Percentiles rank a stretch among this genome's conserved stretches.
These are phyloP conservation scores for Leistus spinibarbis DNA, from an alignment of 2,888 invertebrate genomes.

Conservation along the genomic window DNA sequence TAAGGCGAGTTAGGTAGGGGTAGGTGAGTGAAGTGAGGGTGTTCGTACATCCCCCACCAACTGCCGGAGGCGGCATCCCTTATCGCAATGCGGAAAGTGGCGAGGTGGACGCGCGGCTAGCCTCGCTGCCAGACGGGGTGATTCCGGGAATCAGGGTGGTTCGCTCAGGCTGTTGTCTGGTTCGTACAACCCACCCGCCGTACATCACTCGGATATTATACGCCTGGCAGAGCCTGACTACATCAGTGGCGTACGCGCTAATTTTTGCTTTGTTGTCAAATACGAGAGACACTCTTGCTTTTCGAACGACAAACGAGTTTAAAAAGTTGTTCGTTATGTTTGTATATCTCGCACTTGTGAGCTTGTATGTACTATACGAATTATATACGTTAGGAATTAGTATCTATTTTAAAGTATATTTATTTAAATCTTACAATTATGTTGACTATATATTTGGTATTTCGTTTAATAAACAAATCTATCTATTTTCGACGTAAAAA, in stretches of 20 bases:
- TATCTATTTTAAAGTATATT: too few relatives aligned
- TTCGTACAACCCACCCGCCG: not conserved
- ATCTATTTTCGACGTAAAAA: too few relatives aligned
- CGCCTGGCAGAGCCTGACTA: not conserved
- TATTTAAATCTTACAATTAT: too few relatives aligned
- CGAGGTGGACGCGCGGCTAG: not conserved
- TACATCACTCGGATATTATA: not conserved
- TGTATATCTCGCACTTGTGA: too few relatives aligned
- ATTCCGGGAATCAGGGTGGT: slow-evolving; percentile 8
- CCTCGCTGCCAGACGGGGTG: slow-evolving; percentile 7
- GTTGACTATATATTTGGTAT: too few relatives aligned
- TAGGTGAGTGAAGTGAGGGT: not conserved
- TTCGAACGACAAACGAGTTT: too few relatives aligned
- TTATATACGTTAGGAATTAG: too few relatives aligned
- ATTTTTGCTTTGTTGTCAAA: not conserved
- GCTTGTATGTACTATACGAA: too few relatives aligned
- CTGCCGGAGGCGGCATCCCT: not conserved
- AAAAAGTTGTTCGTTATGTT: too few relatives aligned
- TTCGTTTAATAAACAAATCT: too few relatives aligned
- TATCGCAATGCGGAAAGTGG: slow-evolving; percentile 4
- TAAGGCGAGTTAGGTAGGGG: not conserved
- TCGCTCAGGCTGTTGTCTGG: not conserved
- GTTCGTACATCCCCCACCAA: too few relatives aligned
- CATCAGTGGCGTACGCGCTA: not conserved
- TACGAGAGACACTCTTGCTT: not conserved